Evolutionary conservation across 1,140 invertebrate species (phyloP).

Genomic region (Globodera rostochiensis): DNA sequence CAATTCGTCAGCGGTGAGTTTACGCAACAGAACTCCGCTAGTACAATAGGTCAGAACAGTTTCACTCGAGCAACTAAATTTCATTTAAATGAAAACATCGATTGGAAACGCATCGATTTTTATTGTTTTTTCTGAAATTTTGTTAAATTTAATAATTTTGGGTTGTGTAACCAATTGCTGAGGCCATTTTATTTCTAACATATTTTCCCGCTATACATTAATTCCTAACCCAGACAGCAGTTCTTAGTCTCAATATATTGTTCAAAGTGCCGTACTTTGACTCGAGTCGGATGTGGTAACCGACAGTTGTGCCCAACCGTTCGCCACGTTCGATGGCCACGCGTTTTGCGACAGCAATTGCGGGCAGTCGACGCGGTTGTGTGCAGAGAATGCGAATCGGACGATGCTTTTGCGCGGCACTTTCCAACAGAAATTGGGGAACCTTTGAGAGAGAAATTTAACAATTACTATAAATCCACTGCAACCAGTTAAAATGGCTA

Average conservation of each 20-base stretch:
- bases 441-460: slow-evolving; percentile 69
- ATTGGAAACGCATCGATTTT: slow-evolving; percentile 4
- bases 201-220: too few species aligned
- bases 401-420: slow-evolving; percentile 72
- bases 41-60: slow-evolving; percentile 88
- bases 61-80: slow-evolving; percentile 74
- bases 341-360: slow-evolving; percentile 80
- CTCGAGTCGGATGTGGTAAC: slow-evolving; percentile 89
- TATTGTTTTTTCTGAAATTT: too few species aligned
- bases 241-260: neutral
- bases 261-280: slow-evolving; percentile 60
- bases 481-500: too few species aligned
- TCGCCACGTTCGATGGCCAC: slow-evolving; percentile 84
- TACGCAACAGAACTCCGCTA: slow-evolving; percentile 83
- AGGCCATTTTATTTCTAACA: too few species aligned
- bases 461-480: slow-evolving; percentile 12
- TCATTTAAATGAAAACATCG: slow-evolving; percentile 13
- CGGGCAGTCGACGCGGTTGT: slow-evolving; percentile 86
- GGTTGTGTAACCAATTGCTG: too few species aligned
- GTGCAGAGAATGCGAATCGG: slow-evolving; percentile 86
- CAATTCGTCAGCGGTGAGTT: slow-evolving; percentile 78
- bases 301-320: slow-evolving; percentile 81
- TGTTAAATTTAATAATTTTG: too few species aligned
- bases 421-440: slow-evolving; percentile 85
- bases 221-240: too few species aligned